phyloP scores from a whole-genome alignment of 2,113 vertebrate species.

The Calidris pugnax region DNA sequence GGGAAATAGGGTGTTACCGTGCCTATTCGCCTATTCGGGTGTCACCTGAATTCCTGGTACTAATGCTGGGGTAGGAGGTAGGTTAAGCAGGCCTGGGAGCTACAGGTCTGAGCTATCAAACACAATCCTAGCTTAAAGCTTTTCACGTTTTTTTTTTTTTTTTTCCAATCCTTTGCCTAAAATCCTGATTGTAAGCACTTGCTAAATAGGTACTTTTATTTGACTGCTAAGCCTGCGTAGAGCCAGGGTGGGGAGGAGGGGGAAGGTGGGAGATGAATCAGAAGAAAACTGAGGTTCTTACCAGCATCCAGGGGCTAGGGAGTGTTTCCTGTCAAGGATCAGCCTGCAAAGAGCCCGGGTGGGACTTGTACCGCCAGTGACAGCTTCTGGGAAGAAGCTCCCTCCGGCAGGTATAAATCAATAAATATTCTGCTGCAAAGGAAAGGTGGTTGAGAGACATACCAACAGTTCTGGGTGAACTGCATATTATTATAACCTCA shows the following conservation, averaged over 20 bases:
- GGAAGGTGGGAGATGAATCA: not conserved
- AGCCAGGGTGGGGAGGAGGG: not conserved
- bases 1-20: not conserved
- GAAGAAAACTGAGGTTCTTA: not conserved
- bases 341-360: not conserved
- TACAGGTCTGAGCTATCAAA: not conserved
- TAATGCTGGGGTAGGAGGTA: not conserved
- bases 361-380: not conserved
- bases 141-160: not conserved
- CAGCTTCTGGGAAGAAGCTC: slow-evolving; percentile 21
- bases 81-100: not conserved
- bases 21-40: too few relatives aligned
- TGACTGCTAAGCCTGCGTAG: not conserved
- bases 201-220: not conserved
- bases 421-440: not conserved
- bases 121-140: not conserved
- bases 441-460: not conserved
- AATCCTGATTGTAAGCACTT: not conserved
- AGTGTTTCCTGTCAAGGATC: not conserved
- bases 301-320: not conserved
- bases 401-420: not conserved
- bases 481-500: not conserved
- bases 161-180: not conserved
- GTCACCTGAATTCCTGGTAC: not conserved
- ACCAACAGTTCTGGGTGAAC: not conserved